phyloP scores from a whole-genome alignment of 2,888 invertebrate species.

The Tetanocera ferruginea region DNA sequence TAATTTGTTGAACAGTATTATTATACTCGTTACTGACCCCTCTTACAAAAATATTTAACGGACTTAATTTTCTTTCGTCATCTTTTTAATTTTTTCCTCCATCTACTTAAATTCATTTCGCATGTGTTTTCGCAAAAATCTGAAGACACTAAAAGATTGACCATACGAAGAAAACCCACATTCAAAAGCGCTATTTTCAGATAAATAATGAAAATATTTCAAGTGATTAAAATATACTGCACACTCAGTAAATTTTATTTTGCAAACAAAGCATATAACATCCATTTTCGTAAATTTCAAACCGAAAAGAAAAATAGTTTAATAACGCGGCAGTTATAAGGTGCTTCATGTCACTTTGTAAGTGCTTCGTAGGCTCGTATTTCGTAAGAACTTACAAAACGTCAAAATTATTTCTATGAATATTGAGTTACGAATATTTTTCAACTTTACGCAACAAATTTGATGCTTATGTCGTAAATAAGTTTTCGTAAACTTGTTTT shows the following conservation, averaged over 20 bases:
- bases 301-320: neutral
- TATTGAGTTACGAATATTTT: no score
- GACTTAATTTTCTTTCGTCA: neutral
- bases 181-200: neutral
- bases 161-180: neutral
- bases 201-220: neutral
- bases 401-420: no score
- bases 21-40: neutral
- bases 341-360: no score
- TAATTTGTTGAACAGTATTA: neutral
- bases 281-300: neutral
- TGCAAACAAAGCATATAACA: neutral
- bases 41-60: neutral
- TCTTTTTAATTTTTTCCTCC: no score
- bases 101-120: neutral
- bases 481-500: no score
- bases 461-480: no score
- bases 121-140: slow-evolving; percentile 8
- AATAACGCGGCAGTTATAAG: no score
- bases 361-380: no score
- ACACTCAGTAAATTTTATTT: neutral
- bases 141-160: neutral
- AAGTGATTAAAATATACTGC: neutral
- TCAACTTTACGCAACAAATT: no score
- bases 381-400: no score